Evolutionary conservation across 2,113 vertebrate genomes (phyloP).

Genomic region (Lepus americanus): DNA sequence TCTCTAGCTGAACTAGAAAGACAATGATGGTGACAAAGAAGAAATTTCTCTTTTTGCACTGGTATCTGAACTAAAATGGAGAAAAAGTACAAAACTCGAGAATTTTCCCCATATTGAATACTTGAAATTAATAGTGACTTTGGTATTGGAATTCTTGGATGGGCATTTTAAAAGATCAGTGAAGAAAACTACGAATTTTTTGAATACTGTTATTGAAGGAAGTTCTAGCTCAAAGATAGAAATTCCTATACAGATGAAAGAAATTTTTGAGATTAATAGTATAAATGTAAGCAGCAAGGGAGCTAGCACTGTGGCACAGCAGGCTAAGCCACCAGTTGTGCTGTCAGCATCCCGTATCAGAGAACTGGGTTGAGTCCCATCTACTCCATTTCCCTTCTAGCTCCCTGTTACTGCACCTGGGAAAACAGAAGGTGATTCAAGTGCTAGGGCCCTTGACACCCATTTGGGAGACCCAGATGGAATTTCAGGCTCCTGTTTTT

Average conservation of each 20-base stretch:
- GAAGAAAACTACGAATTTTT: neutral
- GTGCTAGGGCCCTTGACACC: no score
- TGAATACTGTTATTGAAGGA: neutral
- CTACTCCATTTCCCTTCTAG: no score
- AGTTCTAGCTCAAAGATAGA: neutral
- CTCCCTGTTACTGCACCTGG: no score
- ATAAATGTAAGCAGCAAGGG: neutral
- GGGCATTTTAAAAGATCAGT: neutral
- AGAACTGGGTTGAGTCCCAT: no score
- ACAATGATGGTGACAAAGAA: conserved; percentile 3
- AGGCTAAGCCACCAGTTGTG: no score
- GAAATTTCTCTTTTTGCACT: conserved; percentile 37
- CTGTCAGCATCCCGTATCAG: no score
- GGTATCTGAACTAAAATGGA: neutral
- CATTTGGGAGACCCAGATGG: no score
- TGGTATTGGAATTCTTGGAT: neutral
- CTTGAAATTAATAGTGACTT: neutral
- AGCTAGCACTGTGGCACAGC: no score
- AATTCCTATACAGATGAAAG: neutral
- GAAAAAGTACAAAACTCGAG: conserved; percentile 15
- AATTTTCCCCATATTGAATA: conserved; percentile 17
- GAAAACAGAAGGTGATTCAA: no score
- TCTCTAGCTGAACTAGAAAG: conserved; percentile 2
- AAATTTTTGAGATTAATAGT: neutral
- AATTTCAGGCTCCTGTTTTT: no score